Percentiles rank a stretch among this genome's conserved stretches.
Evolutionary conservation across 2,888 invertebrate species (phyloP).

Genomic region (Pandemis cinnamomeana): DNA sequence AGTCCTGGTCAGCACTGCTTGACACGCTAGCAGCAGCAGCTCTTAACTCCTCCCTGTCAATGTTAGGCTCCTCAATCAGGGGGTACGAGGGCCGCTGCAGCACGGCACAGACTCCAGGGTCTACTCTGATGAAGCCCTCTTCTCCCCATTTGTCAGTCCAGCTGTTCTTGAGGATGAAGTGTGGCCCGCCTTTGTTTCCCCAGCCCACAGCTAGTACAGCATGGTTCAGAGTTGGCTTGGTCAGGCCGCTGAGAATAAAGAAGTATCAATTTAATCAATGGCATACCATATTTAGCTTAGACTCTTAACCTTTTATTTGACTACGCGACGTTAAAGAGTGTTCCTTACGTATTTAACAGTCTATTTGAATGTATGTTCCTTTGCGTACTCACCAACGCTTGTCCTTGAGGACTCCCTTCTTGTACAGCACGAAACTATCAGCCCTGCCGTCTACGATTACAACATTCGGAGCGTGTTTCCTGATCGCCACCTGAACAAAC

Average conservation of each 20-base stretch:
- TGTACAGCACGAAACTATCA: slow-evolving; percentile 61
- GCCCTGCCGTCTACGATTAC: slow-evolving; percentile 64
- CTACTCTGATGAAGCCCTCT: slow-evolving; percentile 31
- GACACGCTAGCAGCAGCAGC: not conserved
- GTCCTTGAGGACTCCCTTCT: slow-evolving; percentile 65
- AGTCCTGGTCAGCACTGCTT: not conserved
- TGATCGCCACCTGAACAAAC: slow-evolving; percentile 67
- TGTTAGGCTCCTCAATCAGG: slow-evolving; percentile 6
- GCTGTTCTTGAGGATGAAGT: slow-evolving; percentile 37
- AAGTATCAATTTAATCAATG: not conserved
- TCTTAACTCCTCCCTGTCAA: slow-evolving; percentile 25
- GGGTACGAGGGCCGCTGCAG: slow-evolving; percentile 30
- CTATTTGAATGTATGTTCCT: not conserved
- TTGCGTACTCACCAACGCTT: slow-evolving; percentile 62
- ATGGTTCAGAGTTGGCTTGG: slow-evolving; percentile 24
- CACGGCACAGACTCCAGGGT: slow-evolving; percentile 21
- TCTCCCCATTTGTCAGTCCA: slow-evolving; percentile 38
- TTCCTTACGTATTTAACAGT: too few relatives aligned
- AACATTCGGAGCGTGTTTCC: slow-evolving; percentile 67
- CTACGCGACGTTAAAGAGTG: too few relatives aligned
- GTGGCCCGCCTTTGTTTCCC: slow-evolving; percentile 19
- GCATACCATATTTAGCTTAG: not conserved
- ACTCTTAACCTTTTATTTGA: not conserved
- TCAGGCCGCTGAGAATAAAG: slow-evolving; percentile 17
- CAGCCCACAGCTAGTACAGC: slow-evolving; percentile 38